A percentile compares a stretch with the other conserved stretches of the same genome.
Conservation (phyloP, 2,113 vertebrate genomes). For the Heterochromis multidens region DNA sequence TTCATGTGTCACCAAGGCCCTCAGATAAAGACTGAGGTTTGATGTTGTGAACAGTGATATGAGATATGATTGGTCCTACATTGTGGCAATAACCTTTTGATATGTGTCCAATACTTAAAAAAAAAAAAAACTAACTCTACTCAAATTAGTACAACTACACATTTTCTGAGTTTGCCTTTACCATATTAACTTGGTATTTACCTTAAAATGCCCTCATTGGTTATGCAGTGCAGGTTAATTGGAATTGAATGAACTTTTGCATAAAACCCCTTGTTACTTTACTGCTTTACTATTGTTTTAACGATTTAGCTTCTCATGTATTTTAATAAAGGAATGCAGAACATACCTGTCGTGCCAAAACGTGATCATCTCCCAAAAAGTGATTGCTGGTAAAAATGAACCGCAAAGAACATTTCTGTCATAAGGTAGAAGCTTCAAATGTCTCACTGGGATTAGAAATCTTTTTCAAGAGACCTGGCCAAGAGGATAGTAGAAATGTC, state of each 20-base stretch:
- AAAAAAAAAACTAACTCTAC: not conserved
- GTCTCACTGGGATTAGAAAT: too few relatives aligned
- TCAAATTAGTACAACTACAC: not conserved
- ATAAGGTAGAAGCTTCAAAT: not conserved
- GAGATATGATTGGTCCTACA: too few relatives aligned
- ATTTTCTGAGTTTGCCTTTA: not conserved
- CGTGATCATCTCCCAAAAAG: too few relatives aligned
- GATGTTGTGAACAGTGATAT: too few relatives aligned
- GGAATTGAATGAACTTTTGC: not conserved
- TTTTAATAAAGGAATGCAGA: not conserved
- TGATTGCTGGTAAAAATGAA: not conserved
- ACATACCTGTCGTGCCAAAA: rapidly evolving
- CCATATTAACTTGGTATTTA: not conserved
- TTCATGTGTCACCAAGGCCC: not conserved
- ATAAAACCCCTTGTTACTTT: not conserved
- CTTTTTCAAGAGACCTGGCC: not conserved
- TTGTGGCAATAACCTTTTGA: too few relatives aligned
- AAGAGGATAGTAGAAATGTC: not conserved
- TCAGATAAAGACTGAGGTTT: not conserved
- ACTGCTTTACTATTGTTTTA: not conserved
- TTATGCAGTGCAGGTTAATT: not conserved
- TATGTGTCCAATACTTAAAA: too few relatives aligned
- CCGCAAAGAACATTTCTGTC: not conserved
- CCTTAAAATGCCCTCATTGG: not conserved
- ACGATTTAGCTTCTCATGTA: not conserved